Percentiles rank a stretch among this genome's conserved stretches.
phyloP scores from a whole-genome alignment of 2,888 invertebrate species.

The Orchesellides sinensis region DNA sequence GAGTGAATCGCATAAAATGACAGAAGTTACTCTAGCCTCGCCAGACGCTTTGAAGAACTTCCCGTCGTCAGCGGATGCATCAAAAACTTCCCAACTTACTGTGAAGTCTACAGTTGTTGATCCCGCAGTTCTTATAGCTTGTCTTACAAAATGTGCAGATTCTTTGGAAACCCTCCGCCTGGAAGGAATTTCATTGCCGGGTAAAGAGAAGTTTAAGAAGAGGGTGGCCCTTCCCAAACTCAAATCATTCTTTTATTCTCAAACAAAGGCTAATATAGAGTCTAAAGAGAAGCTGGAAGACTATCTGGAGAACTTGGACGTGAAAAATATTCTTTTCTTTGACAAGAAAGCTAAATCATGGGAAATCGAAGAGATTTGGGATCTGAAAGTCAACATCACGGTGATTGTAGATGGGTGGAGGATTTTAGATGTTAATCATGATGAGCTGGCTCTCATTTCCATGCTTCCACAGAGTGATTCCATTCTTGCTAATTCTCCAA shows the following conservation, averaged over 20 bases:
- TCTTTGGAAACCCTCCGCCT: conserved; percentile 43
- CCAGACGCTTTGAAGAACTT: conserved; percentile 48
- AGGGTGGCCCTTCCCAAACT: conserved; percentile 52
- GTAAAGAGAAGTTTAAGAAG: conserved; percentile 46
- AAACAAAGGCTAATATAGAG: conserved; percentile 35
- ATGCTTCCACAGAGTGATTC: conserved; percentile 47
- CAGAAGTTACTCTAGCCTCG: conserved; percentile 24
- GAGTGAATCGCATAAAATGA: conserved; percentile 12
- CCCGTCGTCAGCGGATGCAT: conserved; percentile 31
- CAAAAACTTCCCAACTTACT: conserved; percentile 29
- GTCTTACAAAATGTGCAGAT: conserved; percentile 46
- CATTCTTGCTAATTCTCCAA: conserved; percentile 38
- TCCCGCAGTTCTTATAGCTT: conserved; percentile 4
- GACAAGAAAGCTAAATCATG: conserved; percentile 54
- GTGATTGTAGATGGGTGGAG: conserved; percentile 55
- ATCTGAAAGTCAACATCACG: conserved; percentile 45
- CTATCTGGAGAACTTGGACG: conserved; percentile 46
- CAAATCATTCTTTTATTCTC: conserved; percentile 35
- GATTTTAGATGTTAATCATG: conserved; percentile 50
- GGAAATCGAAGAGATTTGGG: conserved; percentile 54
- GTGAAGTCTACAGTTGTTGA: conserved; percentile 29
- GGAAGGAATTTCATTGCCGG: conserved; percentile 32
- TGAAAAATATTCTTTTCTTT: conserved; percentile 41
- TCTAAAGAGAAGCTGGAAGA: conserved; percentile 28
- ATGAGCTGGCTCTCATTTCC: conserved; percentile 27